Evolutionary conservation across 2,797 vertebrate species (phyloP).

Genomic region (Schizothorax lantsangensis): DNA sequence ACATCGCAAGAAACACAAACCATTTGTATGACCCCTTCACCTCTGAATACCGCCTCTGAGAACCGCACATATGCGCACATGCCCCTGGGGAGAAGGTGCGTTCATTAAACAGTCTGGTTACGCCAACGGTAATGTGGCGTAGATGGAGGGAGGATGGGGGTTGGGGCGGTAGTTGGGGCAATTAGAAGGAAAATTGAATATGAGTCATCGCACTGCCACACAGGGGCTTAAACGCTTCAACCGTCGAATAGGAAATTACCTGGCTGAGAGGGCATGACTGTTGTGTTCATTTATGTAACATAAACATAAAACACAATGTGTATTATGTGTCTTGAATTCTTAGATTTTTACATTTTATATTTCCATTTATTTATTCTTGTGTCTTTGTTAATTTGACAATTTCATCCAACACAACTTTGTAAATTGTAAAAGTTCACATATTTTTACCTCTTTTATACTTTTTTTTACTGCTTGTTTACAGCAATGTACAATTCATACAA

Average conservation of each 20-base stretch:
- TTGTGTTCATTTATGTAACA: neutral
- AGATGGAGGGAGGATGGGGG: neutral
- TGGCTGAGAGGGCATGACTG: neutral
- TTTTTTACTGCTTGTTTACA: neutral
- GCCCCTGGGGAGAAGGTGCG: slow-evolving; percentile 48
- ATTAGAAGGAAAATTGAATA: slow-evolving; percentile 65
- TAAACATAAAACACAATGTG: neutral
- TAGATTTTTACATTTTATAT: neutral
- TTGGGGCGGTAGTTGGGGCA: slow-evolving; percentile 35
- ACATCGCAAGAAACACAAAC: slow-evolving; percentile 45
- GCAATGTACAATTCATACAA: neutral
- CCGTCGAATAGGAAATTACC: slow-evolving; percentile 47
- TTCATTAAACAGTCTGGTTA: slow-evolving; percentile 61
- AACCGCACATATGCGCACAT: neutral
- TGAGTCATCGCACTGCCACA: slow-evolving; percentile 51
- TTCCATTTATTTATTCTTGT: neutral
- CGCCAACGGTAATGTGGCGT: slow-evolving; percentile 31
- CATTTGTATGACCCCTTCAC: slow-evolving; percentile 48
- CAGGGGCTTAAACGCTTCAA: slow-evolving; percentile 47
- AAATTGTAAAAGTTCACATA: neutral
- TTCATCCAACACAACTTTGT: neutral
- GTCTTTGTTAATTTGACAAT: neutral
- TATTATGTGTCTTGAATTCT: neutral
- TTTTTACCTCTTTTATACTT: neutral
- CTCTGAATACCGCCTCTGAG: slow-evolving; percentile 23